A percentile compares a stretch with the other conserved stretches of the same genome.
Conservation (phyloP, 92 coral and sea anemone species). For the Galaxea fascicularis region DNA sequence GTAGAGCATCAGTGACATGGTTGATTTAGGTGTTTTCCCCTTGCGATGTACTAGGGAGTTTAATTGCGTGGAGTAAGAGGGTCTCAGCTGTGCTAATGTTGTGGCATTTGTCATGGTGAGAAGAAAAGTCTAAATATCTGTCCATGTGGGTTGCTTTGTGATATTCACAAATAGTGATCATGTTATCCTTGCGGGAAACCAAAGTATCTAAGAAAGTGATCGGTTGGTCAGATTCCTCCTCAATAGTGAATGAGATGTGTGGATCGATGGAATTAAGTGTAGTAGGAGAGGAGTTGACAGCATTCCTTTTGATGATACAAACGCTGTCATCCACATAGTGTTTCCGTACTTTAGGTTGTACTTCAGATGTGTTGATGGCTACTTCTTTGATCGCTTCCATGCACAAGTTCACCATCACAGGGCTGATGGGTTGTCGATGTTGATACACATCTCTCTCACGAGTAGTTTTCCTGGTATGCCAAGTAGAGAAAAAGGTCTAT, state of each 20-base stretch:
- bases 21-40: slow-evolving; percentile 16
- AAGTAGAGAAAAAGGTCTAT: background rate
- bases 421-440: background rate
- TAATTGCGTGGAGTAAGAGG: slow-evolving; percentile 6
- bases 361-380: background rate
- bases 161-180: slow-evolving; percentile 28
- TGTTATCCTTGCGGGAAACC: background rate
- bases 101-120: slow-evolving; percentile 34
- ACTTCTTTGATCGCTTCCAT: background rate
- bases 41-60: background rate
- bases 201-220: slow-evolving; percentile 52
- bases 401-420: background rate
- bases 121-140: slow-evolving; percentile 41
- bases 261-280: slow-evolving; percentile 31
- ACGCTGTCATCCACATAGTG: slow-evolving; percentile 18
- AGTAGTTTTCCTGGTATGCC: background rate
- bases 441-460: background rate
- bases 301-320: slow-evolving; percentile 12
- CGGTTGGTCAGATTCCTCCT: slow-evolving; percentile 15
- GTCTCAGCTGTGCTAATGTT: slow-evolving; percentile 16
- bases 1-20: slow-evolving; percentile 11
- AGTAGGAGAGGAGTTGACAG: slow-evolving; percentile 6
- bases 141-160: slow-evolving; percentile 49
- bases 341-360: background rate
- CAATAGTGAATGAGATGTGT: slow-evolving; percentile 42